Conservation (phyloP, 2,797 vertebrate genomes). For the Mormyrops attenuatus region DNA sequence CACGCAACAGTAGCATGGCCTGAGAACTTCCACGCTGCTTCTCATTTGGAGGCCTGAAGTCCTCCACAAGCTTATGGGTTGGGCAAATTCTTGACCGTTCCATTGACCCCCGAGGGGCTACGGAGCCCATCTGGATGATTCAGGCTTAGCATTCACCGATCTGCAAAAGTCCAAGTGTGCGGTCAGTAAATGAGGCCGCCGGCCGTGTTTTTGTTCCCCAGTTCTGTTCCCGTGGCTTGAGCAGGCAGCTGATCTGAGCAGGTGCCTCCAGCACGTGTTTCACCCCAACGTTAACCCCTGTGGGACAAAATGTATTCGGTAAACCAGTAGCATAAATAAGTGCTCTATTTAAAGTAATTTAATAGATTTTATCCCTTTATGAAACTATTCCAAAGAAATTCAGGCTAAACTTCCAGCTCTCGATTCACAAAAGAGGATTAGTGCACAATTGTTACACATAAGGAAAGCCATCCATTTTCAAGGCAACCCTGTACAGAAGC, state of each 20-base stretch:
- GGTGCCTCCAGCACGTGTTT: not conserved
- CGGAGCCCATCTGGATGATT: not conserved
- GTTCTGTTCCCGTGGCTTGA: not conserved
- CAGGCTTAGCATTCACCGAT: not conserved
- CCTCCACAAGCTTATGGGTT: not conserved
- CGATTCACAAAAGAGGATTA: not conserved
- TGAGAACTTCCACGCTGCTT: not conserved
- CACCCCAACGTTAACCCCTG: not conserved
- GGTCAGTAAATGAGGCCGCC: not conserved
- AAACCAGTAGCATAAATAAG: not conserved
- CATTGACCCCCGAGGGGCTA: not conserved
- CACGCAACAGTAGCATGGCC: not conserved
- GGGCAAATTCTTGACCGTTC: not conserved
- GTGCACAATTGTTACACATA: not conserved
- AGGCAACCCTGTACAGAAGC: not conserved
- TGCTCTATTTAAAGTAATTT: not conserved
- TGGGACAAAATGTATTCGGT: not conserved
- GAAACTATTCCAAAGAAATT: not conserved
- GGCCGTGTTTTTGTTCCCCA: not conserved
- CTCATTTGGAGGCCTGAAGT: not conserved
- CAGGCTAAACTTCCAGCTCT: not conserved
- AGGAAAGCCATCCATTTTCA: not conserved
- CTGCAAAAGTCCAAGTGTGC: not conserved
- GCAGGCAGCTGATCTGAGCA: not conserved
- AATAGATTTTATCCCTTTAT: not conserved